phyloP scores from a whole-genome alignment of 2,888 invertebrate species.

The Malachius bipustulatus region DNA sequence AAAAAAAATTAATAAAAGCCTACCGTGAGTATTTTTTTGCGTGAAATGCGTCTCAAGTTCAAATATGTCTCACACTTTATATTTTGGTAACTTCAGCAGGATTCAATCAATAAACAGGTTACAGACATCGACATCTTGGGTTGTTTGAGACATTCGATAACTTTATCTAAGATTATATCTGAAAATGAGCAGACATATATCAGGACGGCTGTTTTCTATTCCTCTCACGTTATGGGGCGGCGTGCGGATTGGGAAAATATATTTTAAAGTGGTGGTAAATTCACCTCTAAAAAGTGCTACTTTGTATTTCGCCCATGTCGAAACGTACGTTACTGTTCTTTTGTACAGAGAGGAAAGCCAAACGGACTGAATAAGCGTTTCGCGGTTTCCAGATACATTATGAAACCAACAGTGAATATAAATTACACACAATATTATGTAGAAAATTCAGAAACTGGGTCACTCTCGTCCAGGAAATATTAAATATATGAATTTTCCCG shows the following conservation, averaged over 20 bases:
- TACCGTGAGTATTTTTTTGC: too few species aligned
- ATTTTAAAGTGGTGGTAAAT: conserved; percentile 28
- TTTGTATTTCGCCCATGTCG: conserved; percentile 24
- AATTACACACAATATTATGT: conserved; percentile 9
- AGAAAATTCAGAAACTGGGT: conserved; percentile 3
- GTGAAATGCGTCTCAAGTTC: too few species aligned
- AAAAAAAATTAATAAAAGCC: too few species aligned
- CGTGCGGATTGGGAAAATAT: conserved; percentile 27
- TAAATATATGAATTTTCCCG: too few species aligned
- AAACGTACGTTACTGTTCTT: conserved; percentile 18
- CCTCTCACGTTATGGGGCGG: conserved; percentile 20
- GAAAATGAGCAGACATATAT: conserved; percentile 3
- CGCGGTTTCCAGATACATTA: conserved; percentile 15
- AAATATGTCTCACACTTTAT: too few species aligned
- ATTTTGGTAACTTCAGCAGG: too few species aligned
- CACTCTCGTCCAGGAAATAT: too few species aligned
- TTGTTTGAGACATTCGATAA: too few species aligned
- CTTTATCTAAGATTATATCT: too few species aligned
- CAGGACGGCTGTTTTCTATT: conserved; percentile 15
- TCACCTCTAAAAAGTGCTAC: conserved; percentile 27
- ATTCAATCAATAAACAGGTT: too few species aligned
- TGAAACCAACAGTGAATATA: conserved; percentile 13
- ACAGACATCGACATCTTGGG: too few species aligned
- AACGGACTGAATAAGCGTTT: conserved; percentile 16
- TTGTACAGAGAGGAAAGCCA: conserved; percentile 17